Evolutionary conservation across 2,113 vertebrate species (phyloP).

Genomic region (Urocitellus parryii): DNA sequence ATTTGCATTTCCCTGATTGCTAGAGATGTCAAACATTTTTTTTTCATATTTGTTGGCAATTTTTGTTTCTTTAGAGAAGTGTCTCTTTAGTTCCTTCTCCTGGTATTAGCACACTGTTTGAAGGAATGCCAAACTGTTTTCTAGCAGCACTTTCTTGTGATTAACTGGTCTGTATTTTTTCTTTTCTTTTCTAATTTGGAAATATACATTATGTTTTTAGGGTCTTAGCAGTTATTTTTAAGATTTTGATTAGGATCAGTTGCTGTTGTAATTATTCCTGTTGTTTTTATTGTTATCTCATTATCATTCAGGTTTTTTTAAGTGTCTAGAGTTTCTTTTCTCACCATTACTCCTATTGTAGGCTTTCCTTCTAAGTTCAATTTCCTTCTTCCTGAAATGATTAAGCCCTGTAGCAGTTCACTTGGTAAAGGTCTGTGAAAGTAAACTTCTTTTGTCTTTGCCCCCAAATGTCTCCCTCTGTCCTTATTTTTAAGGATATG

Average conservation of each 20-base stretch:
- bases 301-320: conserved; percentile 30
- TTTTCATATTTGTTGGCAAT: too few species aligned
- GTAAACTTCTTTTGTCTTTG: not conserved
- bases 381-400: not conserved
- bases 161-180: not conserved
- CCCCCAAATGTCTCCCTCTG: not conserved
- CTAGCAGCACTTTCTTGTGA: not conserved
- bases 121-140: not conserved
- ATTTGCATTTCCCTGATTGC: too few species aligned
- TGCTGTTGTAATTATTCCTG: not conserved
- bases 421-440: not conserved
- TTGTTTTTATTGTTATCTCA: not conserved
- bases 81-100: too few species aligned
- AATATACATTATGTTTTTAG: not conserved
- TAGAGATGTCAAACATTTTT: too few species aligned
- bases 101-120: not conserved
- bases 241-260: not conserved
- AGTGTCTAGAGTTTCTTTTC: not conserved
- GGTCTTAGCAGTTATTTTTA: not conserved
- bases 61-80: too few species aligned
- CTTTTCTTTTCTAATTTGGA: conserved; percentile 31
- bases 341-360: not conserved
- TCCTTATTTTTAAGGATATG: not conserved
- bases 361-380: not conserved
- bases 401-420: not conserved